Evolutionary conservation across 2,113 vertebrate genomes (phyloP), one percentile per base, ranked within the genome.

Genomic region (Willisornis vidua): DNA sequence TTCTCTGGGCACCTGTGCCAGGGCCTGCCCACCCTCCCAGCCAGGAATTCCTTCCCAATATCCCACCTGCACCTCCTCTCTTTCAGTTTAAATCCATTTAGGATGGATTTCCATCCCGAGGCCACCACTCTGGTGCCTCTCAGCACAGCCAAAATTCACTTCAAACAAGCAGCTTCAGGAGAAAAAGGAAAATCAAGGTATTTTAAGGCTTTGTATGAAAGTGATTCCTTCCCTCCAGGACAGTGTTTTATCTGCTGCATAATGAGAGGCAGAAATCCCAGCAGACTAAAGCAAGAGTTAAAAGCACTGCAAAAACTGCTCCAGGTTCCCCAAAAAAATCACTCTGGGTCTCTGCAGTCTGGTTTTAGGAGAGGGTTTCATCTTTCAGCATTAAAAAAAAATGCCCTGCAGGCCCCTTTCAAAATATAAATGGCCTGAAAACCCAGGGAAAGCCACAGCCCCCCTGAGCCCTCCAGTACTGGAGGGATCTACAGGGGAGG

Each of bases 201-300:
- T 83, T 89, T 93, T 63, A 86, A 79, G 76, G 39, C 87, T 70
- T 66, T 70, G 41, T 52, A 61, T 49, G 43, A 86, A 70, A 33
- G 87, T 24, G 49, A 54, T 71, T 91, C 52, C 63, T 80, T 58
- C 83, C 81, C 90, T 93, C 93, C 80, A 91, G 72, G 95, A 67
- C 68, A 37, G 48, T 13, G 37, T 93, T 96, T 96, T 68, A 84
- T 94, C 88, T 87, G 63, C 85, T 54, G 45, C 55, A 79, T 79
- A 89, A 93, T 41, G 58, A 94, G 85, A 75, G 39, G 80, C 70
- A 93, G 90, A 91, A 94, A 91, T 94, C 90, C 90, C 90, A 79
- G 18, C 76, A 67, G 85, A 80, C 80, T 52, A 67, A 79, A 86
- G 76, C 58, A 86, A 66, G 88, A 89, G 85, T 94, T 89, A 83